Base-by-base conservation (phyloP, 2,113 vertebrate species). In the Lethenteron camtschaticum region DNA sequence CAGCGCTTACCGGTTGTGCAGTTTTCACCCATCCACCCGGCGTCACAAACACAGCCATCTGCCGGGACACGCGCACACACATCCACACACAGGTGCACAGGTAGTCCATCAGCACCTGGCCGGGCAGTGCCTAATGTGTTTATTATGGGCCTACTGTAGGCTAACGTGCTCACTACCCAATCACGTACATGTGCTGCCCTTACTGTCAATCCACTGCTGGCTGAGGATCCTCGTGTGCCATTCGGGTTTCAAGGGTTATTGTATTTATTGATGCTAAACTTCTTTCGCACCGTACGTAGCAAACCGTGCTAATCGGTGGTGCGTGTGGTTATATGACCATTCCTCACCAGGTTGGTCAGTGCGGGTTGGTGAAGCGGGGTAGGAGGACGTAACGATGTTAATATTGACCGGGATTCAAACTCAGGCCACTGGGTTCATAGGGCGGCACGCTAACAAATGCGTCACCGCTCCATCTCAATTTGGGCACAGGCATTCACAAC, bases 31-130 rank as follows among this genome's bases (percentile, higher is more conserved):
- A 66, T 66, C 63, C 63, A 66, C n/a, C 63, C 63, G n/a, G 63
- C n/a, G 24, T 66, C 63, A 11, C 63, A 66, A 16, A 16, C 63
- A 66, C 63, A 66, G 63, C 63, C 63, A 66, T n/a, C 63, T 66
- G 63, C 63, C n/a, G 24, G 63, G 63, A 66, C 63, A 63, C 3
- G 2, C 59, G 16, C 59, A 63, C 59, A 63, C 59, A 63, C 59
- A 63, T 18, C 13, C 59, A 63, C 59, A 63, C 59, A 63, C 59
- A 63, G 7, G 16, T 18, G 16, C 59, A 63, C 59, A 63, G 13
- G 16, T 18, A 63, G 1, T 63, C 3, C 20, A 13, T 18, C 13
- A 13, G 20, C 59, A 66, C 63, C n/a, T 24, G 10, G 9, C 63
- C n/a, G 9, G 24, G 24, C 24, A 24, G 24, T 66, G 8, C 10